Conservation (phyloP, 2,888 invertebrate genomes). For the Formica aserva region DNA sequence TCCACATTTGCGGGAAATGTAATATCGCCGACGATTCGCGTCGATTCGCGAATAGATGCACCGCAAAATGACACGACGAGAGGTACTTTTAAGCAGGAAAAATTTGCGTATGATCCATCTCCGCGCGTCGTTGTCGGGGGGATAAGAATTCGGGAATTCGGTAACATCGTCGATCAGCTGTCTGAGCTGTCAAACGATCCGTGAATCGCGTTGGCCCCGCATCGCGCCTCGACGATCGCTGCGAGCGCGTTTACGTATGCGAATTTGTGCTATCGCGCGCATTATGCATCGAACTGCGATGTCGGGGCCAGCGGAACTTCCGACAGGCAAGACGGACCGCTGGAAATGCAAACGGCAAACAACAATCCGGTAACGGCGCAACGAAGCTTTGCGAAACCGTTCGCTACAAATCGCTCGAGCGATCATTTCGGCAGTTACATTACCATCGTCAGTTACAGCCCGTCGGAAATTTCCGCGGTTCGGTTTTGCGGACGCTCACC, state of each 20-base stretch:
- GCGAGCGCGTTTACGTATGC: conserved; percentile 75
- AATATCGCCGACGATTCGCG: conserved; percentile 56
- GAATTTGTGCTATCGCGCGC: conserved; percentile 75
- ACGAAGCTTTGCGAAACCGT: conserved; percentile 50
- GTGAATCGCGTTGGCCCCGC: background rate
- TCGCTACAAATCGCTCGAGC: conserved; percentile 39
- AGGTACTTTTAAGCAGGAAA: conserved; percentile 45
- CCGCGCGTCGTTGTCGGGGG: background rate
- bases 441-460: conserved; percentile 34
- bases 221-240: background rate
- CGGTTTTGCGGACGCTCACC: conserved; percentile 25
- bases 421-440: conserved; percentile 42
- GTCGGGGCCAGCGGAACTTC: conserved; percentile 73
- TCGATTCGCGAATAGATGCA: conserved; percentile 51
- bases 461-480: conserved; percentile 43
- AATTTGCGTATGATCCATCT: conserved; percentile 39
- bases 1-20: conserved; percentile 51
- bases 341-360: conserved; percentile 75
- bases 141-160: background rate
- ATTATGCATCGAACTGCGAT: conserved; percentile 70
- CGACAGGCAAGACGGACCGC: conserved; percentile 77
- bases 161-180: conserved; percentile 40
- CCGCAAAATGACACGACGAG: conserved; percentile 1
- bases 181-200: conserved; percentile 50
- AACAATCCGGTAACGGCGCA: conserved; percentile 76